A percentile compares a stretch with the other conserved stretches of the same genome.
Conservation (phyloP, 2,797 vertebrate genomes). For the Tragopan temminckii region DNA sequence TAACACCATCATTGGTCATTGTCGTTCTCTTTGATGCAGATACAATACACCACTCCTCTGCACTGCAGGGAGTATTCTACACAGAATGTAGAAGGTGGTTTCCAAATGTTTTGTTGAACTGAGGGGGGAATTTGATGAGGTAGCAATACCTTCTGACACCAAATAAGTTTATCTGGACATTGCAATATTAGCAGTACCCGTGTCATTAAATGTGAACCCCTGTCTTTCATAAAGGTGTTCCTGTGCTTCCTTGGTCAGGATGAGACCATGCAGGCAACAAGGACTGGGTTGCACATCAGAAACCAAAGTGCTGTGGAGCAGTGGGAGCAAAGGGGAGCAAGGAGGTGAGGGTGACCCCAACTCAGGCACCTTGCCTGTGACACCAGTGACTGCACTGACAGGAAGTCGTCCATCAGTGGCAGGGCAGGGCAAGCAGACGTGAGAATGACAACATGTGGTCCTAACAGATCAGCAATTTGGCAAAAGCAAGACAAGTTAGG, state of each 20-base stretch:
- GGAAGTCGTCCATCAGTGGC: rapidly evolving
- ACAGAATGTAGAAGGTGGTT: rapidly evolving
- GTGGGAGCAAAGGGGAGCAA: not conserved
- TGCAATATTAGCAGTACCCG: not conserved
- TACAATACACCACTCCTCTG: not conserved
- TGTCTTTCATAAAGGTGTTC: not conserved
- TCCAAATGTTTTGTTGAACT: not conserved
- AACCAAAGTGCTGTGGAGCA: not conserved
- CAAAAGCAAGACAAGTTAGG: not conserved
- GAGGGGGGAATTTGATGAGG: not conserved
- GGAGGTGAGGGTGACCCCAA: rapidly evolving
- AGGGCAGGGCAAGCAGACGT: not conserved
- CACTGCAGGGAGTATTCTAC: rapidly evolving
- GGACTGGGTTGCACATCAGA: not conserved
- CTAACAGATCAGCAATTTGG: not conserved
- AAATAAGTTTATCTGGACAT: not conserved
- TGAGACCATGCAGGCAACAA: not conserved
- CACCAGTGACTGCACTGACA: rapidly evolving
- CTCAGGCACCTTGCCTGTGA: rapidly evolving
- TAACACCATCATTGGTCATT: not conserved
- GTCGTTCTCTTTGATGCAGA: not conserved
- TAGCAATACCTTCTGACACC: not conserved
- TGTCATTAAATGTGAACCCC: too few relatives aligned
- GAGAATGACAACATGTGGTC: too few relatives aligned
- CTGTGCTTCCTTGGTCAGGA: not conserved